Conservation (phyloP, 2,888 invertebrate species). For the Parnassius orleans region DNA sequence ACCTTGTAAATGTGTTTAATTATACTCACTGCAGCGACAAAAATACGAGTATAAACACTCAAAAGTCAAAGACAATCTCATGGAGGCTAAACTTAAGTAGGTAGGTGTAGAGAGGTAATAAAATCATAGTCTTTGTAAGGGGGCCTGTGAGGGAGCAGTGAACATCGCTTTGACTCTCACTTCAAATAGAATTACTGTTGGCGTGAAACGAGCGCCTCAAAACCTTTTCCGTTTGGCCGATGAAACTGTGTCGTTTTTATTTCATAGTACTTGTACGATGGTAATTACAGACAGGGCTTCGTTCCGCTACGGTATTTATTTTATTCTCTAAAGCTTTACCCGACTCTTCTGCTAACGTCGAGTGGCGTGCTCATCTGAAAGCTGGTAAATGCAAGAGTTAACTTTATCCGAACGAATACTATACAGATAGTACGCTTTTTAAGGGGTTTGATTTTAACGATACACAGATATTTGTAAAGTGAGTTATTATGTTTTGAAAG, state of each 20-base stretch:
- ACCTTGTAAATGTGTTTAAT: not conserved
- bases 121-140: conserved; percentile 29
- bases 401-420: not conserved
- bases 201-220: conserved; percentile 56
- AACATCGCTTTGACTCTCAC: conserved; percentile 58
- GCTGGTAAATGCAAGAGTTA: conserved; percentile 7
- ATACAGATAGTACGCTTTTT: no score
- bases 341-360: conserved; percentile 23
- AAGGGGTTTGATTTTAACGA: no score
- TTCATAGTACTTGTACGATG: conserved; percentile 53
- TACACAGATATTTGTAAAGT: no score
- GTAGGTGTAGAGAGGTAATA: conserved; percentile 17
- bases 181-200: conserved; percentile 64
- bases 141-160: conserved; percentile 30
- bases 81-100: conserved; percentile 17
- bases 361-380: conserved; percentile 12
- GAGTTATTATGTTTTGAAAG: no score
- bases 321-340: conserved; percentile 28
- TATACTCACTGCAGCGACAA: not conserved
- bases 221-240: conserved; percentile 52
- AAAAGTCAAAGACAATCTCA: conserved; percentile 19
- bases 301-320: conserved; percentile 32
- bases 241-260: conserved; percentile 55
- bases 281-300: conserved; percentile 56
- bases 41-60: not conserved